These are phyloP conservation scores for Eristalis tenax DNA, from an alignment of 2,888 invertebrate genomes.

Conservation along the genomic window DNA sequence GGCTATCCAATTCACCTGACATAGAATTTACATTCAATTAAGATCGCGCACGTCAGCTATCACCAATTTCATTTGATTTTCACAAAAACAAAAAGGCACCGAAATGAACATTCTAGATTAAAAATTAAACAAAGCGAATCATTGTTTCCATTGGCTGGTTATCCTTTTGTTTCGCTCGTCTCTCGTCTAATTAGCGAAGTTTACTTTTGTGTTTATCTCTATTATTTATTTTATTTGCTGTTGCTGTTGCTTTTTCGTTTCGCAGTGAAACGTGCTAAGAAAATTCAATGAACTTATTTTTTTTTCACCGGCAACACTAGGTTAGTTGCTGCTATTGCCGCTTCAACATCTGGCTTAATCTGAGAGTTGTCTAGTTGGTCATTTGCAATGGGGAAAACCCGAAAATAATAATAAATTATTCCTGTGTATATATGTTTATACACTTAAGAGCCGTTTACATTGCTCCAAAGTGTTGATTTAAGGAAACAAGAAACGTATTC, in stretches of 20 bases:
- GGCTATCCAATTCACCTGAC: constrained; percentile 33
- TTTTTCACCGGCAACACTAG: neutral
- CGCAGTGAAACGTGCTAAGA: constrained; percentile 53
- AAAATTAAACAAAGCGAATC: constrained; percentile 65
- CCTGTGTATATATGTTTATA: neutral
- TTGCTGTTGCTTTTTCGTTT: neutral
- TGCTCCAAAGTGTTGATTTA: constrained; percentile 16
- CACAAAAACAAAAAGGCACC: neutral
- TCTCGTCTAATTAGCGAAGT: constrained; percentile 46
- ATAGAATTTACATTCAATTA: neutral
- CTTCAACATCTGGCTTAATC: constrained; percentile 22
- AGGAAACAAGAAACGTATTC: constrained; percentile 7
- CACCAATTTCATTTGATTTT: constrained; percentile 29
- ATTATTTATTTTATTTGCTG: constrained; percentile 17
- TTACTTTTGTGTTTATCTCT: constrained; percentile 24
- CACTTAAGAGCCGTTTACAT: constrained; percentile 9
- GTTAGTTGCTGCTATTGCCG: neutral
- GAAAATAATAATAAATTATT: neutral
- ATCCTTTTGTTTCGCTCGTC: constrained; percentile 10
- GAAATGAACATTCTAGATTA: constrained; percentile 45
- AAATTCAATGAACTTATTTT: constrained; percentile 53
- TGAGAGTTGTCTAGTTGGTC: constrained; percentile 7
- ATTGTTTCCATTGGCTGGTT: constrained; percentile 63
- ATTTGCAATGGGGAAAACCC: constrained; percentile 34
- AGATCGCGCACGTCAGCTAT: constrained; percentile 39